phyloP scores from a whole-genome alignment of 2,888 invertebrate genomes.

The Rhingia campestris region DNA sequence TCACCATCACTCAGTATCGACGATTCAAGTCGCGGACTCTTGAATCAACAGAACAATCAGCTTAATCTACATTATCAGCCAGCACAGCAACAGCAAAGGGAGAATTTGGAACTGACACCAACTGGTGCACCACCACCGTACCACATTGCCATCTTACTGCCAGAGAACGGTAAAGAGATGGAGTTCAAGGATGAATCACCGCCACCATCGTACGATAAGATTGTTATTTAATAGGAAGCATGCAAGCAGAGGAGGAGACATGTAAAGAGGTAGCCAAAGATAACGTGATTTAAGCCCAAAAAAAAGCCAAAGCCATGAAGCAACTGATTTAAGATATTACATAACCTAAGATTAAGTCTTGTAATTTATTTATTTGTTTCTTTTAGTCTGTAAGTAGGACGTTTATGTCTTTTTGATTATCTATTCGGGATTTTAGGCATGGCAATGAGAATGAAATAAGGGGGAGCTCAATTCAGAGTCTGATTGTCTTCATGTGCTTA shows the following conservation, averaged over 20 bases:
- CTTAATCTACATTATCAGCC: constrained; percentile 55
- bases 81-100: constrained; percentile 47
- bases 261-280: constrained; percentile 39
- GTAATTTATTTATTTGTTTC: constrained; percentile 19
- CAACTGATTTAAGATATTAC: constrained; percentile 33
- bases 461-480: not conserved
- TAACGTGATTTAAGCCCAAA: constrained; percentile 53
- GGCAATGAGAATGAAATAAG: constrained; percentile 27
- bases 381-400: constrained; percentile 55
- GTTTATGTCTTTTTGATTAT: constrained; percentile 11
- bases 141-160: constrained; percentile 91
- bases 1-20: constrained; percentile 72
- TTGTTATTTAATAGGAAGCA: constrained; percentile 85
- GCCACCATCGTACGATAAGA: constrained; percentile 90
- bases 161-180: constrained; percentile 81
- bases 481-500: not conserved
- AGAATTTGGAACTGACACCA: constrained; percentile 74
- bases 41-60: constrained; percentile 60
- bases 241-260: not conserved
- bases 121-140: constrained; percentile 88
- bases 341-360: constrained; percentile 33
- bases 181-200: constrained; percentile 83
- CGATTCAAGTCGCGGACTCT: constrained; percentile 59
- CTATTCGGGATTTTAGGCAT: constrained; percentile 52
- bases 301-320: constrained; percentile 9